Percentiles rank a stretch among this genome's conserved stretches.
phyloP scores from a whole-genome alignment of 1,140 invertebrate species.

The Helicoverpa armigera region DNA sequence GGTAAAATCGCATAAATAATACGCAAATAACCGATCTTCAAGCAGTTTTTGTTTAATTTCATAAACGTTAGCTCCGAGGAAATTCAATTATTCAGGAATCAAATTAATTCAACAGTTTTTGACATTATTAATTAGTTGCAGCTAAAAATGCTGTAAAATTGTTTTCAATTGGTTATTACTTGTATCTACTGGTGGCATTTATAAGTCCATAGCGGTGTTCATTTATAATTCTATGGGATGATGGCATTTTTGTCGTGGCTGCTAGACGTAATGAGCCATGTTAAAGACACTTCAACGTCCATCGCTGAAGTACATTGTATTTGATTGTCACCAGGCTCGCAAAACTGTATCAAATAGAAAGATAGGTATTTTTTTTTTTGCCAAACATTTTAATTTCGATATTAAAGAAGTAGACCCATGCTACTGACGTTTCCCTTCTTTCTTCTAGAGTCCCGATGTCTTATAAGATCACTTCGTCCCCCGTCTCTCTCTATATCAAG shows the following conservation, averaged over 20 bases:
- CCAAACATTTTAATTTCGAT: too few relatives aligned
- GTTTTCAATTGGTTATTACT: slow-evolving; percentile 20
- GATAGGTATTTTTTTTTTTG: too few relatives aligned
- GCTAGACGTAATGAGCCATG: background rate
- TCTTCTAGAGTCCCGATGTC: too few relatives aligned
- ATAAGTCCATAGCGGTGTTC: background rate
- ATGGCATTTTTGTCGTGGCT: background rate
- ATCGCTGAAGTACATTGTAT: background rate
- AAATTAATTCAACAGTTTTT: slow-evolving; percentile 42
- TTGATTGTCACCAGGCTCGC: background rate
- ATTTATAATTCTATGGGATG: slow-evolving; percentile 26
- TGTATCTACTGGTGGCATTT: slow-evolving; percentile 22
- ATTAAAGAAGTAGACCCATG: too few relatives aligned
- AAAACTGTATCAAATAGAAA: background rate
- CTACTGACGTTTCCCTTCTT: too few relatives aligned
- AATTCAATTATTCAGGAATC: slow-evolving; percentile 56
- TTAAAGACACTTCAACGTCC: background rate
- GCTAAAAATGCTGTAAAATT: slow-evolving; percentile 41
- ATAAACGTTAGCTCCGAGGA: slow-evolving; percentile 50
- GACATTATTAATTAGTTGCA: slow-evolving; percentile 22
- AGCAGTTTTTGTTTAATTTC: slow-evolving; percentile 54
- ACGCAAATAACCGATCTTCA: slow-evolving; percentile 53
- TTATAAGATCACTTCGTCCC: too few relatives aligned
- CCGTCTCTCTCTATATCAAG: too few relatives aligned
- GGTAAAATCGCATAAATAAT: slow-evolving; percentile 64